Evolutionary conservation across 1,140 invertebrate genomes (phyloP).

Genomic region (Pinna nobilis): DNA sequence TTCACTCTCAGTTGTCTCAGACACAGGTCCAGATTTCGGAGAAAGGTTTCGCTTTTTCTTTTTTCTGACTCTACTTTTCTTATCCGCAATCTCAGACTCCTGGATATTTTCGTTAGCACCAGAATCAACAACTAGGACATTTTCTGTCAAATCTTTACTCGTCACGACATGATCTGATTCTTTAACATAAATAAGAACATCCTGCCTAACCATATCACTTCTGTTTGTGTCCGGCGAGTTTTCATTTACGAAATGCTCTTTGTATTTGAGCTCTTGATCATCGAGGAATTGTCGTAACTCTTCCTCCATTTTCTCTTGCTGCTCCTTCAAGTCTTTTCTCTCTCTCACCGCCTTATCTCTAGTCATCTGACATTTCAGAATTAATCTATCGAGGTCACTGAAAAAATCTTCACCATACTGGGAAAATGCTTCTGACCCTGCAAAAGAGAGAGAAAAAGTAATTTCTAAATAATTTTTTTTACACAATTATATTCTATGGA

Average conservation of each 20-base stretch:
- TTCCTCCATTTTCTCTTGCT: conserved; percentile 45
- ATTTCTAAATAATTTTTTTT: background rate
- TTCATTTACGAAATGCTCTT: conserved; percentile 28
- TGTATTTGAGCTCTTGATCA: conserved; percentile 47
- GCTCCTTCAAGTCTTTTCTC: conserved; percentile 31
- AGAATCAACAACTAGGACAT: background rate
- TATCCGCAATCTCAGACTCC: too few species aligned
- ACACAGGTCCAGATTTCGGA: background rate
- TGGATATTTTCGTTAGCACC: background rate
- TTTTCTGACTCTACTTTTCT: background rate
- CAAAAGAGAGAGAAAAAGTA: background rate
- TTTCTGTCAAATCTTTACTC: background rate
- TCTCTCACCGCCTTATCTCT: conserved; percentile 43
- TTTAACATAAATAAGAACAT: background rate
- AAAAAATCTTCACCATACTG: conserved; percentile 54
- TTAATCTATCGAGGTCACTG: conserved; percentile 44
- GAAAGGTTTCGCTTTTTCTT: background rate
- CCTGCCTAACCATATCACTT: background rate
- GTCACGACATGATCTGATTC: background rate
- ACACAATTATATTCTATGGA: background rate
- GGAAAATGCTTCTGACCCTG: conserved; percentile 41
- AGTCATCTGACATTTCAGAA: conserved; percentile 38
- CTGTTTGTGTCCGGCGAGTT: background rate
- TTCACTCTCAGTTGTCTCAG: background rate
- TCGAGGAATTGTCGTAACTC: conserved; percentile 46